A percentile compares a stretch with the other conserved stretches of the same genome.
These are phyloP conservation scores for Zaprionus capensis DNA, from an alignment of 1,140 invertebrate genomes.

Conservation along the genomic window DNA sequence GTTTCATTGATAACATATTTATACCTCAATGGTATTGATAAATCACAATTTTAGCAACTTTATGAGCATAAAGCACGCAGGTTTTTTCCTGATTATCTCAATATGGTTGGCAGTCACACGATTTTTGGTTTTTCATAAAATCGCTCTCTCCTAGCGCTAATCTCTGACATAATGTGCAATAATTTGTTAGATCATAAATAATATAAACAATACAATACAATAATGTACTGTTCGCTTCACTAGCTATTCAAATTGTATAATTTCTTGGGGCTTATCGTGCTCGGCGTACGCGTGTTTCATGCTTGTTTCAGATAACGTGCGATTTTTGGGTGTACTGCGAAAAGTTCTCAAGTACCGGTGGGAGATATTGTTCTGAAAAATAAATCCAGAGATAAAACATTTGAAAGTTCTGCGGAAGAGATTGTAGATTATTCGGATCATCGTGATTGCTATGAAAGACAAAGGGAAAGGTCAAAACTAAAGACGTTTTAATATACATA, in stretches of 20 bases:
- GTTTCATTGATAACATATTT: conserved; percentile 33
- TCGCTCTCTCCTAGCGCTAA: conserved; percentile 9
- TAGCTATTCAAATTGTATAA: conserved; percentile 18
- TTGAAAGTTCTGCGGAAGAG: neutral
- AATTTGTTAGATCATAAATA: conserved; percentile 27
- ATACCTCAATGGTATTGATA: conserved; percentile 17
- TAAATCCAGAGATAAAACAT: conserved; percentile 2
- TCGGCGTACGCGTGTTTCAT: conserved; percentile 14
- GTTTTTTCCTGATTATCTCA: conserved; percentile 17
- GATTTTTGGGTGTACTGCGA: conserved; percentile 19
- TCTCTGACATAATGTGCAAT: conserved; percentile 43
- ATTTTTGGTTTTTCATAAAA: neutral
- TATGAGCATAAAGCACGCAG: conserved; percentile 4
- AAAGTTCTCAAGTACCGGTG: conserved; percentile 9
- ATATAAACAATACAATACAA: neutral
- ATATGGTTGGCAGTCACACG: neutral
- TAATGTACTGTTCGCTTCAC: neutral
- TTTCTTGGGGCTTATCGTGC: conserved; percentile 18
- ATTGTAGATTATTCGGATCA: neutral
- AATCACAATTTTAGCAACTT: conserved; percentile 40
- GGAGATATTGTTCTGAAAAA: neutral
- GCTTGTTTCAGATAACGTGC: conserved; percentile 21
- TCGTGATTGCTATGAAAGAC: neutral
- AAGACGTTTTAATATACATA: neutral
- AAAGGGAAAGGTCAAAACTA: neutral